These are phyloP conservation scores for Lepidurus packardi DNA, from an alignment of 1,140 invertebrate species.

Conservation along the genomic window DNA sequence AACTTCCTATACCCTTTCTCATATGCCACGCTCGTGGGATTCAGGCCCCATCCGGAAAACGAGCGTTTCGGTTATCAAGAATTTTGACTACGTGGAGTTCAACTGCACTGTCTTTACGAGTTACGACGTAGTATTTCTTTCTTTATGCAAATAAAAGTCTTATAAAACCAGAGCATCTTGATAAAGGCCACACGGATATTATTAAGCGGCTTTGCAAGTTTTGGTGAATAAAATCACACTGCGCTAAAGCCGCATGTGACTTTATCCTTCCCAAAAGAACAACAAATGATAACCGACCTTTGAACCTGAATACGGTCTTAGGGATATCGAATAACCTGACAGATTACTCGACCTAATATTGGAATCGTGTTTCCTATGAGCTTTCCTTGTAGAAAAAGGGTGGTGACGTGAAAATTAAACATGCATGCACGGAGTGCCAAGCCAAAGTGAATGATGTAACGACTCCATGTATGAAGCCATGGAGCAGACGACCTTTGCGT, in stretches of 20 bases:
- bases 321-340: neutral
- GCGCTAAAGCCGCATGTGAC: neutral
- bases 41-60: neutral
- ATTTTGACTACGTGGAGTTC: neutral
- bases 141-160: neutral
- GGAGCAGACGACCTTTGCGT: neutral
- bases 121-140: constrained; percentile 4
- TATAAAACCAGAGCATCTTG: constrained; percentile 2
- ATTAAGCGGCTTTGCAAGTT: neutral
- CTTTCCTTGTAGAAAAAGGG: neutral
- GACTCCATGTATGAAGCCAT: neutral
- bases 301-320: neutral
- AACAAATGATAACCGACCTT: neutral
- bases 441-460: constrained; percentile 12
- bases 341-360: neutral
- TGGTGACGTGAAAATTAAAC: neutral
- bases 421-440: neutral
- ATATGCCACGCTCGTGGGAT: neutral
- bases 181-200: neutral
- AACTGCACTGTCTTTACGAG: neutral
- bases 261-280: neutral
- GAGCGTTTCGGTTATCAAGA: neutral
- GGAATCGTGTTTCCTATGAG: neutral
- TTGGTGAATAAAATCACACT: neutral
- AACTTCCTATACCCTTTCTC: neutral